Conservation (phyloP, 2,888 invertebrate species). For the Calliphora vomitoria region DNA sequence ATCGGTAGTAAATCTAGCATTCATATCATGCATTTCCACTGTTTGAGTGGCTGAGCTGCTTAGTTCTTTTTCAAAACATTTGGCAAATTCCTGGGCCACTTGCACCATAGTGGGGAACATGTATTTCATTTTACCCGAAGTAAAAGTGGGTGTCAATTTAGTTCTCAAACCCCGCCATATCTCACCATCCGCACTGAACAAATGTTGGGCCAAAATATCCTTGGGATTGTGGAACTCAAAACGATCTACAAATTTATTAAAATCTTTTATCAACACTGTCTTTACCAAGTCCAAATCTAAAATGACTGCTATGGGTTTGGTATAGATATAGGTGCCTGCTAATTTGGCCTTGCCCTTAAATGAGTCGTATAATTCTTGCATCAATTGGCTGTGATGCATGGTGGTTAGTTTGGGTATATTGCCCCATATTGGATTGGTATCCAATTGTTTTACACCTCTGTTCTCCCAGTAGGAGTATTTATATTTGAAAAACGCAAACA, state of each 20-base stretch:
- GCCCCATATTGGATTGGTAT: slow-evolving; percentile 76
- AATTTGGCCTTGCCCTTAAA: slow-evolving; percentile 77
- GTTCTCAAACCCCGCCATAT: slow-evolving; percentile 85
- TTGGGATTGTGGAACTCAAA: slow-evolving; percentile 75
- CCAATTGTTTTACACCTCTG: slow-evolving; percentile 76
- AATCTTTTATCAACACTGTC: slow-evolving; percentile 83
- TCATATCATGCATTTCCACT: slow-evolving; percentile 84
- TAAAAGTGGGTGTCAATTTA: slow-evolving; percentile 85
- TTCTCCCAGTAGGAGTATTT: slow-evolving; percentile 78
- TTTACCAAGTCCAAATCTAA: slow-evolving; percentile 82
- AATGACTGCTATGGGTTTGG: slow-evolving; percentile 77
- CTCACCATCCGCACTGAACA: slow-evolving; percentile 81
- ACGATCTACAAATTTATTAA: slow-evolving; percentile 82
- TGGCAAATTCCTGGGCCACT: slow-evolving; percentile 78
- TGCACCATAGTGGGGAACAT: slow-evolving; percentile 83
- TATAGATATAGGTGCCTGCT: slow-evolving; percentile 79
- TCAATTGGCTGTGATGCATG: slow-evolving; percentile 72
- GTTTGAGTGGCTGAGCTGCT: neutral
- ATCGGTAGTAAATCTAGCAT: slow-evolving; percentile 85
- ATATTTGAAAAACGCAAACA: slow-evolving; percentile 75
- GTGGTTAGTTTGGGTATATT: slow-evolving; percentile 76
- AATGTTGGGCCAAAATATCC: slow-evolving; percentile 80
- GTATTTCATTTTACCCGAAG: slow-evolving; percentile 85
- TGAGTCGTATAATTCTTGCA: slow-evolving; percentile 78
- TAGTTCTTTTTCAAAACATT: slow-evolving; percentile 66